phyloP scores from a whole-genome alignment of 35 echinoderm and acorn worm genomes.

The Anneissia japonica region DNA sequence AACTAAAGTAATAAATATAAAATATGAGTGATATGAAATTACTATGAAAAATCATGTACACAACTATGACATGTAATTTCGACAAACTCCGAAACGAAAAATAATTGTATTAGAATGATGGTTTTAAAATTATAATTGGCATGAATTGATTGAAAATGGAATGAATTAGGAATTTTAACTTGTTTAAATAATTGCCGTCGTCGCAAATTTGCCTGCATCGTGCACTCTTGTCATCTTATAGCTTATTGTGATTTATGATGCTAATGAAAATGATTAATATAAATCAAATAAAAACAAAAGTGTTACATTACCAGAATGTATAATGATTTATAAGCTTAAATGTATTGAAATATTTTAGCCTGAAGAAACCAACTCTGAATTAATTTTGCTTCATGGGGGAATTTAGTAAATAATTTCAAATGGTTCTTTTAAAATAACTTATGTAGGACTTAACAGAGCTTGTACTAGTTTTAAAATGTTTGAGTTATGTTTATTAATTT shows the following conservation, averaged over 20 bases:
- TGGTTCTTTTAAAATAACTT: no score
- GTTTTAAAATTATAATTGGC: background rate
- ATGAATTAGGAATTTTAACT: background rate
- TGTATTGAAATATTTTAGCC: background rate
- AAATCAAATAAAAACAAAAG: background rate
- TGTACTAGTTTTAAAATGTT: no score
- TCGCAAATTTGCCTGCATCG: background rate
- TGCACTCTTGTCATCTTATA: background rate
- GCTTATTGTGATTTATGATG: background rate
- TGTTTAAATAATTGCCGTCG: background rate
- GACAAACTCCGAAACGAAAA: background rate
- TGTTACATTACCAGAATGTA: background rate
- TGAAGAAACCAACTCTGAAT: background rate
- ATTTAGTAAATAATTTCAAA: background rate
- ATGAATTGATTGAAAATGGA: background rate
- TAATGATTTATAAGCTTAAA: background rate
- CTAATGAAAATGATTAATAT: background rate
- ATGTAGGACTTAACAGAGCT: no score
- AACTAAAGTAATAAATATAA: no score
- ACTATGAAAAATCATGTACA: no score
- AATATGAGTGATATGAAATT: no score
- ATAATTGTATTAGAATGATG: background rate
- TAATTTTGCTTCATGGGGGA: background rate
- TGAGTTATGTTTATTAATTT: no score
- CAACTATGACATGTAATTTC: background rate